Evolutionary conservation across 2,888 invertebrate species (phyloP).

Genomic region (Rhaphigaster nebulosa): DNA sequence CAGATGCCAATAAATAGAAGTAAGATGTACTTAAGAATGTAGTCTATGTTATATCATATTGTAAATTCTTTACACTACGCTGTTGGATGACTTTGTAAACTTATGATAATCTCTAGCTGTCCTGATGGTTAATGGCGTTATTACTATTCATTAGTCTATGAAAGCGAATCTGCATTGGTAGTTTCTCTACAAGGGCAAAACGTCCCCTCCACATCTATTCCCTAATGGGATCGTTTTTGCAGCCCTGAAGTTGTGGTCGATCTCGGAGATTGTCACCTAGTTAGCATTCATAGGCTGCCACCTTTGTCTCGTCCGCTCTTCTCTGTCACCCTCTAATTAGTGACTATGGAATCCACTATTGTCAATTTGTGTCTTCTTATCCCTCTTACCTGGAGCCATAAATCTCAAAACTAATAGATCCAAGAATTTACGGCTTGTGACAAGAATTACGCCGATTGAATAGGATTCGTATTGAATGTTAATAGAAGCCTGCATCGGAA

Average conservation of each 20-base stretch:
- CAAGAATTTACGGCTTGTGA: background rate
- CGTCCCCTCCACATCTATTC: background rate
- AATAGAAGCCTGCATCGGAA: too few relatives aligned
- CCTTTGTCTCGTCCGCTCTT: background rate
- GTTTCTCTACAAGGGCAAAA: background rate
- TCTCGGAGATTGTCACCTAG: background rate
- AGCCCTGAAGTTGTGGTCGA: background rate
- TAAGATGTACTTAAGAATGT: too few relatives aligned
- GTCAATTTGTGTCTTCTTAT: conserved; percentile 9
- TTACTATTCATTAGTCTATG: background rate
- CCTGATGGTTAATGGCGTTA: background rate
- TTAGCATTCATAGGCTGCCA: conserved; percentile 6
- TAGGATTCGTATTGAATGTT: background rate
- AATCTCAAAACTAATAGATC: background rate
- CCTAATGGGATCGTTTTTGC: background rate
- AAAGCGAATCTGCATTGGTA: background rate
- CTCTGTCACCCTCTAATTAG: background rate
- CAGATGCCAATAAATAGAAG: too few relatives aligned
- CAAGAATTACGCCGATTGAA: background rate
- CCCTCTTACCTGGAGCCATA: background rate
- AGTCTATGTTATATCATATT: too few relatives aligned
- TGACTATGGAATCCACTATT: background rate
- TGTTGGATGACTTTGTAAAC: too few relatives aligned
- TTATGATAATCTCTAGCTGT: background rate
- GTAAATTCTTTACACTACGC: too few relatives aligned